Conservation (phyloP, 1,140 invertebrate species). For the Phymorhynchus buccinoides region DNA sequence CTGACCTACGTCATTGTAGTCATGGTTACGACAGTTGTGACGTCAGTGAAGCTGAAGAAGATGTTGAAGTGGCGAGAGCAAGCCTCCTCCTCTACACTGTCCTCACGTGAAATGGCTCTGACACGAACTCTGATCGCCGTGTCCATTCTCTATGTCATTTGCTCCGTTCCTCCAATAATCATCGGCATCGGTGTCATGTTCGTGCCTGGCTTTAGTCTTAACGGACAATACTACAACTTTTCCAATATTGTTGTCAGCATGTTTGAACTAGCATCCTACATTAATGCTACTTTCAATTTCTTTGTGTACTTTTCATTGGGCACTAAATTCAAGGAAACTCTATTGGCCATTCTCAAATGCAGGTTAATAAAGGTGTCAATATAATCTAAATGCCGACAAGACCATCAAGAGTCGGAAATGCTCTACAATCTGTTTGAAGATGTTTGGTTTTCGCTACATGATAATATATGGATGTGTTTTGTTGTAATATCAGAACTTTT, state of each 20-base stretch:
- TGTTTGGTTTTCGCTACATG: too few relatives aligned
- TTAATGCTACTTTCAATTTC: conserved; percentile 12
- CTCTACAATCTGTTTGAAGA: too few relatives aligned
- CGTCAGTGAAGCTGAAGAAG: background rate
- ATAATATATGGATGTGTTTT: too few relatives aligned
- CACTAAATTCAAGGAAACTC: background rate
- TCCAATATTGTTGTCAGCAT: background rate
- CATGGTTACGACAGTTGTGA: background rate
- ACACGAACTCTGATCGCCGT: background rate
- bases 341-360: background rate
- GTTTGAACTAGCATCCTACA: background rate
- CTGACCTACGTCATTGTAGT: background rate
- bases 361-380: too few relatives aligned
- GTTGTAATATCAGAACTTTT: too few relatives aligned
- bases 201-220: background rate
- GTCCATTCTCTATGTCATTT: background rate
- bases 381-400: too few relatives aligned
- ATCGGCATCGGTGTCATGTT: background rate
- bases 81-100: background rate
- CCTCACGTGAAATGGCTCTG: background rate
- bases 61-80: background rate
- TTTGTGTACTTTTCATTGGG: conserved; percentile 2
- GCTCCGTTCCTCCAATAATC: background rate
- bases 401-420: too few relatives aligned
- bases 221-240: background rate